These are phyloP conservation scores for Apamea epomidion DNA, from an alignment of 2,888 invertebrate species.

Conservation along the genomic window DNA sequence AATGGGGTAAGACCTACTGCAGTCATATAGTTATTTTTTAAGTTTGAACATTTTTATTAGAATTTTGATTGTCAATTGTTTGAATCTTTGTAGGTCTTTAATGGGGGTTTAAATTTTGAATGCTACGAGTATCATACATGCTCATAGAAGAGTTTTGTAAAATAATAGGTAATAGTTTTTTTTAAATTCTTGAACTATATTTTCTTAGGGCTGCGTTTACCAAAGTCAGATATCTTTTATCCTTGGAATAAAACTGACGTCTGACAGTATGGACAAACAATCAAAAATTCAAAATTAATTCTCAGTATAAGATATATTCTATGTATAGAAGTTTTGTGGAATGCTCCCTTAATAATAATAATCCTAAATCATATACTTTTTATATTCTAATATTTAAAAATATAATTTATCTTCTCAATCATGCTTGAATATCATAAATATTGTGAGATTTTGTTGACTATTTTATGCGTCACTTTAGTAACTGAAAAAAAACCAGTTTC, in stretches of 20 bases:
- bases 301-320: too few relatives aligned
- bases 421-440: background rate
- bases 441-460: background rate
- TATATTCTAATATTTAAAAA: too few relatives aligned
- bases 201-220: background rate
- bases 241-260: too few relatives aligned
- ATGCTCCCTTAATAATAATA: background rate
- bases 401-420: background rate
- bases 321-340: too few relatives aligned
- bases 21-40: background rate
- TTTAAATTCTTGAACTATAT: background rate
- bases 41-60: background rate
- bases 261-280: too few relatives aligned
- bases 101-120: background rate
- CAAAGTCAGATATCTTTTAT: too few relatives aligned
- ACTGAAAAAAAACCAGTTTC: slow-evolving; percentile 19
- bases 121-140: background rate
- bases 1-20: slow-evolving; percentile 53
- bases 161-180: background rate
- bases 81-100: background rate
- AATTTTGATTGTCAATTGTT: background rate
- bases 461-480: background rate
- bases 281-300: too few relatives aligned
- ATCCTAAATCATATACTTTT: background rate
- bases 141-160: background rate